Percentiles rank a stretch among this genome's conserved stretches.
These are phyloP conservation scores for Holocentrus rufus DNA, from an alignment of 2,797 vertebrate genomes.

Conservation along the genomic window DNA sequence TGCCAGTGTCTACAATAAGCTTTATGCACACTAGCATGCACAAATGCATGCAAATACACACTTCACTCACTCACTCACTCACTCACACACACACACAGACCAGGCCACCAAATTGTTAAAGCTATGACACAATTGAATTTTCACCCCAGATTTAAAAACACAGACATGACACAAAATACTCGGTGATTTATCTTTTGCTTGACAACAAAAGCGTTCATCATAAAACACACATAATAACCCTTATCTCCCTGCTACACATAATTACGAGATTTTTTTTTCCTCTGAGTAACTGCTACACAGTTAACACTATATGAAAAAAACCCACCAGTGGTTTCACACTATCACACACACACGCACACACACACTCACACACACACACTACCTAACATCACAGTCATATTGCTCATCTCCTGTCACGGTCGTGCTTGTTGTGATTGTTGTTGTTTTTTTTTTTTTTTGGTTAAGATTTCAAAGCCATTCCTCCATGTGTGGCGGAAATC, in stretches of 20 bases:
- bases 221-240: conserved; percentile 32
- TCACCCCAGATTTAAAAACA: conserved; percentile 1
- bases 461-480: conserved; percentile 13
- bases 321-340: conserved; percentile 30
- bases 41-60: background rate
- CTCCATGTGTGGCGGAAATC: background rate
- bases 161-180: background rate
- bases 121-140: background rate
- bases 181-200: background rate
- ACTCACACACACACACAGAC: conserved; percentile 9
- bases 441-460: too few species aligned
- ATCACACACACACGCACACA: background rate
- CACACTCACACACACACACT: too few species aligned
- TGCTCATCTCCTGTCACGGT: background rate
- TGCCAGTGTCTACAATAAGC: conserved; percentile 8
- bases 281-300: conserved; percentile 15
- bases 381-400: background rate
- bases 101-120: background rate
- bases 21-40: conserved; percentile 25
- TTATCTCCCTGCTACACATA: conserved; percentile 51
- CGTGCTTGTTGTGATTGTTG: background rate
- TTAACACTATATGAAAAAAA: conserved; percentile 15
- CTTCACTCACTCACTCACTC: background rate
- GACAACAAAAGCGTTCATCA: conserved; percentile 1
- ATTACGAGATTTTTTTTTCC: conserved; percentile 35